Base-by-base conservation (phyloP, 2,797 vertebrate genomes). In the Pseudochaenichthys georgianus region DNA sequence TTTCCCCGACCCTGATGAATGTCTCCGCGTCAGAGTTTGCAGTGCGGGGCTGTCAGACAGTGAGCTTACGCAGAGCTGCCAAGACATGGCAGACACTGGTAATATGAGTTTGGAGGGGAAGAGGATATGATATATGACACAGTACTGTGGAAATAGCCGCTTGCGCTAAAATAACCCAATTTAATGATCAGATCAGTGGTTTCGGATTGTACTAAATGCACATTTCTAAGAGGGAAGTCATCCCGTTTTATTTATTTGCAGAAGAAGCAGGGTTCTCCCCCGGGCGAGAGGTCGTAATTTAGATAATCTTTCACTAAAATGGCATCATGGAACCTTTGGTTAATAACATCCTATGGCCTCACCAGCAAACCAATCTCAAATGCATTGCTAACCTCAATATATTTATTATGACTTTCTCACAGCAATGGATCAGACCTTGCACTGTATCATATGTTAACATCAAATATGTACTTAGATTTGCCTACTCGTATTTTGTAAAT, bases 1-100 rank as follows among this genome's bases (percentile, higher is more conserved):
- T 87, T 84, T 69, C 38, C 38, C 16, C 5, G 2, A 42, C 43
- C 48, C 75, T 69, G 84, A 81, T 77, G 70, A 75, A 84, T 70
- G 77, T 73, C 64, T 81, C 34, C 7, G 7, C 48, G 54, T 80
- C 57, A 7, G 57, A 66, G 28, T 13, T 64, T n/a, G 42, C 55
- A 8, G 71, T 2, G 57, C 9, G 4, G 66, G 43, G 68, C 81
- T 81, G 83, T 82, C 78, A 70, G 62, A 45, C 9, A 8, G 21
- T 23, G 61, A 78, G 64, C 45, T 73, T 55, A 45, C 9, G 17
- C 82, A 77, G 77, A 68, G 41, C 65, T 15, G 41, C 78, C 21
- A 10, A n/a, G 72, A 70, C 8, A 63, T n/a, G 53, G 15, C 64
- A 77, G 65, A 77, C 52, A 12, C 54, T 34, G 9, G 17, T 13